Base-by-base conservation (phyloP, 2,888 invertebrate species). In the Strigamia crassipes region DNA sequence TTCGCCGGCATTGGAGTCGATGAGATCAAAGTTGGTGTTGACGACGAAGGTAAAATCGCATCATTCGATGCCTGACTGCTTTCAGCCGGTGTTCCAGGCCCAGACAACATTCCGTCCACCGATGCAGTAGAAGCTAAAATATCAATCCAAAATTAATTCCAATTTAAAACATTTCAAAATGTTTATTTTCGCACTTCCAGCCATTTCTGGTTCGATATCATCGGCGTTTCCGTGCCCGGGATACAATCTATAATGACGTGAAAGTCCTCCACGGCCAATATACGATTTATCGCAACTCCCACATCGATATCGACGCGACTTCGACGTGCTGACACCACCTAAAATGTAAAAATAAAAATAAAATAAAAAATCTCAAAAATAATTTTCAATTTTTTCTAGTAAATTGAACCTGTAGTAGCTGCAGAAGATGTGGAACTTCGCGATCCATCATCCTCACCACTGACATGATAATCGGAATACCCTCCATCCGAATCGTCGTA, bases 201-300 rank as follows among this genome's bases (percentile, higher is more conserved):
- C 27, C 2, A 81, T 66, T 9, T 81, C 81, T 15, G 66, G 82
- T 73, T 84, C 84, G 82, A 83, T 85, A 86, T 87, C 89, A 83
- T 86, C 88, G 3, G 84, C 83, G 66, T 79, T 85, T 84, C 91
- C 91, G 86, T 92, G 92, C 82, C 89, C 89, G 1, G 92, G 92
- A 86, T 91, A 89, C 84, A 91, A 89, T 84, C 90, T 89, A 83
- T 92, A 91, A 86, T 93, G 93, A 82, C 91, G 87, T 23, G 90
- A 89, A 88, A 92, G 90, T 81, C 91, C 90, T 41, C 89, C 90
- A 84, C 89, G 88, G 8, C 92, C 92, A 81, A 92, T 87, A 86
- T 92, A 92, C 18, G 91, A 90, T 86, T 92, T 92, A 81, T 90
- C 89, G 86, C 92, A 92, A n/a, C 90, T 90, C 1, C 90, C 90